Evolutionary conservation across 2,888 invertebrate species (phyloP).

Genomic region (Tetranychus piercei): DNA sequence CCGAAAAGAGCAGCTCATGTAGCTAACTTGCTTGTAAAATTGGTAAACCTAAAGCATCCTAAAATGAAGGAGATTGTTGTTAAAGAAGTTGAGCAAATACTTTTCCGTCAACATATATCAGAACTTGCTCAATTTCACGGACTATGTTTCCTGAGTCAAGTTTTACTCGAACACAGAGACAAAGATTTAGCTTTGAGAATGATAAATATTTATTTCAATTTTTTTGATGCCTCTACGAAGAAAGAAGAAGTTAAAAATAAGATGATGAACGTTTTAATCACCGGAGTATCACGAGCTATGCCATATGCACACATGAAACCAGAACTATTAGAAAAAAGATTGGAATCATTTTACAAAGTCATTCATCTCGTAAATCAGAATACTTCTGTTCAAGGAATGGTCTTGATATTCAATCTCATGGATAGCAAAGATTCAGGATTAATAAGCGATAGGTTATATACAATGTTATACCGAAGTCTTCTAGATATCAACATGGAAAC

Average conservation of each 20-base stretch:
- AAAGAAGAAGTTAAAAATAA: conserved; percentile 56
- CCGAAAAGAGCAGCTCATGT: conserved; percentile 71
- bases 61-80: conserved; percentile 78
- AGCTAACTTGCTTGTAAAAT: conserved; percentile 59
- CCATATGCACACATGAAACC: conserved; percentile 51
- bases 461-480: conserved; percentile 69
- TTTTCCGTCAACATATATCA: conserved; percentile 69
- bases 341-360: conserved; percentile 58
- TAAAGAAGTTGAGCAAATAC: conserved; percentile 66
- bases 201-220: conserved; percentile 77
- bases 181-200: conserved; percentile 57
- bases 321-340: conserved; percentile 42
- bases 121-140: conserved; percentile 76
- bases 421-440: conserved; percentile 18
- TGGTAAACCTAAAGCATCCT: conserved; percentile 57
- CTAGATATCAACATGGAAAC: conserved; percentile 49
- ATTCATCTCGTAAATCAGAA: conserved; percentile 61
- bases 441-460: conserved; percentile 44
- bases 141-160: conserved; percentile 72
- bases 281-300: conserved; percentile 64
- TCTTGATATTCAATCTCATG: conserved; percentile 39
- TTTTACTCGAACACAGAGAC: conserved; percentile 48
- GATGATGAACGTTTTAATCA: conserved; percentile 61
- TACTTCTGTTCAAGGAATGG: conserved; percentile 42
- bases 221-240: conserved; percentile 79